Evolutionary conservation across 2,797 vertebrate genomes (phyloP).

Genomic region (Darevskia mixta): DNA sequence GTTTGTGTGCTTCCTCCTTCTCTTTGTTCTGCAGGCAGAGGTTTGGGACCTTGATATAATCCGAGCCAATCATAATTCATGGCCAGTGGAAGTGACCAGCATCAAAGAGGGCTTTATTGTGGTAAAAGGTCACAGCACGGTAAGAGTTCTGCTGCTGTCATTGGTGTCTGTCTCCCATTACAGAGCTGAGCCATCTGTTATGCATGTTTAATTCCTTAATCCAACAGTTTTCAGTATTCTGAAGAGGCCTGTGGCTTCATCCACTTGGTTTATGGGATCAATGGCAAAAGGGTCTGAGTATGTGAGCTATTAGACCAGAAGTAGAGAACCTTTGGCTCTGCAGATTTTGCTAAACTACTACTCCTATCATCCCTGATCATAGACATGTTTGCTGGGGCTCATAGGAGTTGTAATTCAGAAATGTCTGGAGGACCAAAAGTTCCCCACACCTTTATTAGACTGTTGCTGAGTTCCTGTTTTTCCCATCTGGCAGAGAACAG

Average conservation of each 20-base stretch:
- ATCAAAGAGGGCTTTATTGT: slow-evolving; percentile 95
- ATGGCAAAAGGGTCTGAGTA: neutral
- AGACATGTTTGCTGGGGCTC: no score
- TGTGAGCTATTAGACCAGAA: neutral
- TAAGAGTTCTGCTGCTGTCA: slow-evolving; percentile 62
- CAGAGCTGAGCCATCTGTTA: no score
- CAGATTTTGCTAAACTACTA: no score
- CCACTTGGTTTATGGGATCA: neutral
- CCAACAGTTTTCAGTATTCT: neutral
- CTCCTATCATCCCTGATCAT: no score
- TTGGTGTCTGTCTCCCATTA: neutral
- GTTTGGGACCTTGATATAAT: slow-evolving; percentile 97
- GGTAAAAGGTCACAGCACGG: slow-evolving; percentile 93
- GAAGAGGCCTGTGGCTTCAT: neutral
- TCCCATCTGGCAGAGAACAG: neutral
- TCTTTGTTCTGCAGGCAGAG: slow-evolving; percentile 86
- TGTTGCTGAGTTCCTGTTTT: no score
- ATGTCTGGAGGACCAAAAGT: no score
- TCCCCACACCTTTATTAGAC: neutral
- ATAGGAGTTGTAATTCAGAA: no score
- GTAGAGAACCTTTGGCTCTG: no score
- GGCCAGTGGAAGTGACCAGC: slow-evolving; percentile 89
- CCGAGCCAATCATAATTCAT: slow-evolving; percentile 85
- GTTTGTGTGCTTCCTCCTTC: neutral
- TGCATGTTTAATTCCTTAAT: neutral